Conservation (phyloP, 2,888 invertebrate species). For the Hesperia comma region DNA sequence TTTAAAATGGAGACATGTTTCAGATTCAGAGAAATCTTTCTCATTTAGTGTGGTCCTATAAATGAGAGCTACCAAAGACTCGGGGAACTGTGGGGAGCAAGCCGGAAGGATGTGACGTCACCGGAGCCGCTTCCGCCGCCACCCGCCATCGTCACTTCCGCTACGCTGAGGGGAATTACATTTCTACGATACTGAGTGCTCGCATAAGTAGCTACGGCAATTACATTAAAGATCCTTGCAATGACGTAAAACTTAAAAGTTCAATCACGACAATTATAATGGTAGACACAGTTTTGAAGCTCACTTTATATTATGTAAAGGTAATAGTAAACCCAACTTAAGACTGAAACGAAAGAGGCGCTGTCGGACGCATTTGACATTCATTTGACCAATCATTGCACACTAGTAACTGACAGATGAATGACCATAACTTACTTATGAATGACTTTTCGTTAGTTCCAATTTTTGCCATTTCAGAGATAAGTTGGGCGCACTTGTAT, state of each 20-base stretch:
- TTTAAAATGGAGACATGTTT: not conserved
- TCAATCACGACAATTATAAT: not conserved
- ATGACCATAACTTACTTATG: too few relatives aligned
- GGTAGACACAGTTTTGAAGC: not conserved
- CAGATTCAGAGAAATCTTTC: slow-evolving; percentile 10
- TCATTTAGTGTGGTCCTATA: slow-evolving; percentile 17
- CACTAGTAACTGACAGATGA: too few relatives aligned
- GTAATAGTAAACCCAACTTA: too few relatives aligned
- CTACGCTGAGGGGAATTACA: slow-evolving; percentile 23
- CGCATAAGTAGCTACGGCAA: slow-evolving; percentile 17
- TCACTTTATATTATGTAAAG: too few relatives aligned
- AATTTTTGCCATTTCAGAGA: too few relatives aligned
- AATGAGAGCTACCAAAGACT: slow-evolving; percentile 26
- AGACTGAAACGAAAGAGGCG: too few relatives aligned
- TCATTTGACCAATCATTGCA: too few relatives aligned
- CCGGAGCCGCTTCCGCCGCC: slow-evolving; percentile 18
- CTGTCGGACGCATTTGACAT: too few relatives aligned
- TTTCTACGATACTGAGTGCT: slow-evolving; percentile 27
- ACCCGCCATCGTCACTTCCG: slow-evolving; percentile 25
- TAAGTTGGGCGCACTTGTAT: too few relatives aligned
- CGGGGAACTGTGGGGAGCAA: slow-evolving; percentile 17
- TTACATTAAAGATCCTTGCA: slow-evolving; percentile 27
- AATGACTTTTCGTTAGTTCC: too few relatives aligned
- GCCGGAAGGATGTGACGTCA: slow-evolving; percentile 36
- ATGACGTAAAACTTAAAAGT: not conserved